A percentile compares a stretch with the other conserved stretches of the same genome.
Conservation (phyloP, 1,140 invertebrate genomes). For the Saccostrea cuccullata region DNA sequence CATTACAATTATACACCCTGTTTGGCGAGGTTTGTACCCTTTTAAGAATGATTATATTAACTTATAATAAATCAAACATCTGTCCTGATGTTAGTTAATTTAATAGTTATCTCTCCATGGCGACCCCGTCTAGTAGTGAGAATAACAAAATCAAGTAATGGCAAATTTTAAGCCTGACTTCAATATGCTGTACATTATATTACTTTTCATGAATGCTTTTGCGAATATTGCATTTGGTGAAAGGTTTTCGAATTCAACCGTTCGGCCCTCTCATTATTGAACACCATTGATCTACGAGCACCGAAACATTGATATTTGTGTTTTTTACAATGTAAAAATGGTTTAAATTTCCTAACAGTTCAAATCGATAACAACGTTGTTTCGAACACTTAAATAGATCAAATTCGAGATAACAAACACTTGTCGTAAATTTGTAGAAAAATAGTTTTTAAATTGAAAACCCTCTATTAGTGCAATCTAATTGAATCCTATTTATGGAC, state of each 20-base stretch:
- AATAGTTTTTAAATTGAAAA: constrained; percentile 25
- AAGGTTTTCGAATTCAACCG: constrained; percentile 11
- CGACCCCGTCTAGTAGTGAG: background rate
- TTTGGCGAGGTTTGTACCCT: background rate
- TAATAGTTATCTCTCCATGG: constrained; percentile 12
- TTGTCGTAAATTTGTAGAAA: background rate
- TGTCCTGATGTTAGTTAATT: background rate
- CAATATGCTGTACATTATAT: constrained; percentile 22
- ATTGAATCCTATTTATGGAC: background rate
- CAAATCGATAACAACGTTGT: constrained; percentile 13
- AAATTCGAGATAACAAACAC: constrained; percentile 8
- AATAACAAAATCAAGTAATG: constrained; percentile 1
- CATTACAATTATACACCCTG: background rate
- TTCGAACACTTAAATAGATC: constrained; percentile 23
- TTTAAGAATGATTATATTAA: background rate
- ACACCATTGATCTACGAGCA: constrained; percentile 12
- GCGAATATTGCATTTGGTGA: constrained; percentile 9
- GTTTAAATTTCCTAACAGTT: constrained; percentile 11
- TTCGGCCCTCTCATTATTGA: background rate
- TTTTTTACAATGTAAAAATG: constrained; percentile 24
- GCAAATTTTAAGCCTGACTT: background rate
- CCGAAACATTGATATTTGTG: background rate
- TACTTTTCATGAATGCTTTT: background rate
- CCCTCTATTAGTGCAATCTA: background rate
- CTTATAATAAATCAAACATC: background rate